A percentile compares a stretch with the other conserved stretches of the same genome.
phyloP scores from a whole-genome alignment of 1,140 invertebrate genomes.

The Drosophila subobscura region DNA sequence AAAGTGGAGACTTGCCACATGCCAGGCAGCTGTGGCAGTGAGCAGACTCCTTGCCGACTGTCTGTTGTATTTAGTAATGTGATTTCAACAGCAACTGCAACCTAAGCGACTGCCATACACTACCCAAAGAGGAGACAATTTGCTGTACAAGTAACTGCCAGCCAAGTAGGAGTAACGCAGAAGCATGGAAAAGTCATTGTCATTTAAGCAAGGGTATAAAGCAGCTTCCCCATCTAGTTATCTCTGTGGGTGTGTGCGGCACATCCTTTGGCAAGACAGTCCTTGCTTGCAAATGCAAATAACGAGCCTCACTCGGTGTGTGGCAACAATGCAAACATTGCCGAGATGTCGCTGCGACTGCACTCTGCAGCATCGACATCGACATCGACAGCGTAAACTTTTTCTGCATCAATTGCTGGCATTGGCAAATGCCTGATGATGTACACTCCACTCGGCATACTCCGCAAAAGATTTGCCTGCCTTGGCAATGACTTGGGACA shows the following conservation, averaged over 20 bases:
- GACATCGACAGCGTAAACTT: constrained; percentile 66
- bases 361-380: constrained; percentile 44
- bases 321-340: constrained; percentile 68
- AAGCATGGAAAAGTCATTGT: too few relatives aligned
- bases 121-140: neutral
- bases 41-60: constrained; percentile 3
- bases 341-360: constrained; percentile 45
- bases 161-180: neutral
- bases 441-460: constrained; percentile 23
- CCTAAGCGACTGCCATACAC: constrained; percentile 50
- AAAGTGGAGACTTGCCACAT: constrained; percentile 49
- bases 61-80: constrained; percentile 39
- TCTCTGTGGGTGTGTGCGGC: constrained; percentile 25
- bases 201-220: too few relatives aligned
- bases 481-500: constrained; percentile 49
- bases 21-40: neutral
- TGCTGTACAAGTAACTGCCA: neutral
- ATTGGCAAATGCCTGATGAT: constrained; percentile 62
- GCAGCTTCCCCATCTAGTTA: too few relatives aligned
- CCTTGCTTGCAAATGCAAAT: constrained; percentile 71
- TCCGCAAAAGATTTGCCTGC: constrained; percentile 26
- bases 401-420: constrained; percentile 75
- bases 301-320: constrained; percentile 52
- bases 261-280: constrained; percentile 48
- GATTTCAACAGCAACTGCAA: constrained; percentile 1